phyloP scores from a whole-genome alignment of 1,140 invertebrate species.

The Bradysia coprophila region DNA sequence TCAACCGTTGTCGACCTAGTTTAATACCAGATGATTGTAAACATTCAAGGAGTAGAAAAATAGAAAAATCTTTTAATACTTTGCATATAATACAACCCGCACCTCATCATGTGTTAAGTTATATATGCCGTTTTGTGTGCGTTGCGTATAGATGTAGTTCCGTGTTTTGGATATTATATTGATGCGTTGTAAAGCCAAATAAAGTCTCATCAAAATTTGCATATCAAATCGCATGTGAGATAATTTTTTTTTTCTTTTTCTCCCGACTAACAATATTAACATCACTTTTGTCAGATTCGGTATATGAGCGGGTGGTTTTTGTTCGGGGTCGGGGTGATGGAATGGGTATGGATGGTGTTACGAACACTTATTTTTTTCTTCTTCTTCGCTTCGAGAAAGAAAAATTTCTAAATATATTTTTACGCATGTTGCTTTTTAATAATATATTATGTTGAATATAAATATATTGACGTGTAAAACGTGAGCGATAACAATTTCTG shows the following conservation, averaged over 20 bases:
- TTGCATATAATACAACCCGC: too few relatives aligned
- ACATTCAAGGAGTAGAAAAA: too few relatives aligned
- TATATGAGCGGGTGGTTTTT: neutral
- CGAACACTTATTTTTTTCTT: too few relatives aligned
- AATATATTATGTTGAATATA: too few relatives aligned
- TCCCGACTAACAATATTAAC: neutral
- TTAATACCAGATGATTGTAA: neutral
- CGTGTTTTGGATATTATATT: too few relatives aligned
- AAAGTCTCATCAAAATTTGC: neutral
- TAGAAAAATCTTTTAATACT: too few relatives aligned
- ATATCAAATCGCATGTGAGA: neutral
- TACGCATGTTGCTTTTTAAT: neutral
- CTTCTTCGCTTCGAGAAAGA: too few relatives aligned
- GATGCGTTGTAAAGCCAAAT: neutral
- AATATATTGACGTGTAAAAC: too few relatives aligned
- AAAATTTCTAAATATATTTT: neutral
- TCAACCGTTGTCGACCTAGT: neutral
- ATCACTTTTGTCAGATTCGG: neutral
- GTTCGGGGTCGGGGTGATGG: neutral
- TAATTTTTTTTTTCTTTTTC: neutral
- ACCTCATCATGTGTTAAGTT: too few relatives aligned
- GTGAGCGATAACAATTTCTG: too few relatives aligned
- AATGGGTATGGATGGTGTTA: neutral
- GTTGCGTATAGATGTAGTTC: too few relatives aligned
- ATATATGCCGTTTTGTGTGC: too few relatives aligned